phyloP scores from a whole-genome alignment of 2,113 vertebrate genomes.

The Excalfactoria chinensis region DNA sequence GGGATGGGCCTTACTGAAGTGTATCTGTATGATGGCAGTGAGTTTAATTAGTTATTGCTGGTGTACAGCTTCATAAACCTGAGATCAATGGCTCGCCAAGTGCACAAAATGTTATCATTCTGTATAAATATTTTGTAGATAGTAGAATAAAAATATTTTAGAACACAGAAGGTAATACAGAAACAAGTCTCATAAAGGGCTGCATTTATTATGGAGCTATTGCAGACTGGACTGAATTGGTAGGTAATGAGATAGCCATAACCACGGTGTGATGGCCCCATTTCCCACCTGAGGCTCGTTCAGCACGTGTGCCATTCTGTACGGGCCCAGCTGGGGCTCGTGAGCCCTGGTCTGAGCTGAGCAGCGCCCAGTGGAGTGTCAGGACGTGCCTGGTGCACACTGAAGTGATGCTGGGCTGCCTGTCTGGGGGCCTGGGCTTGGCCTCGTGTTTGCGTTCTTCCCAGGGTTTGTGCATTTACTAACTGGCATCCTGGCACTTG shows the following conservation, averaged over 20 bases:
- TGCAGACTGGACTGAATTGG: neutral
- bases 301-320: neutral
- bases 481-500: neutral
- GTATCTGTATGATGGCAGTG: neutral
- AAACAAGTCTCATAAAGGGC: neutral
- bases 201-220: neutral
- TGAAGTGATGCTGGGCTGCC: neutral
- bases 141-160: neutral
- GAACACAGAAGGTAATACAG: neutral
- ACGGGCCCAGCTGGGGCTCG: accelerated
- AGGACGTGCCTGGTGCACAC: neutral
- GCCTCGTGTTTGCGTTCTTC: neutral
- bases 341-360: neutral
- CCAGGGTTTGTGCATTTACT: neutral
- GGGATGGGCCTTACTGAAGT: neutral
- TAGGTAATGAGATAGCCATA: neutral
- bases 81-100: neutral
- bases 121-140: neutral
- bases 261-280: neutral
- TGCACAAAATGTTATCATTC: neutral
- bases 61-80: neutral
- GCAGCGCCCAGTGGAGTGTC: neutral
- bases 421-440: neutral
- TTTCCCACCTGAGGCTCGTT: neutral
- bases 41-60: neutral